Percentiles rank a stretch among this genome's conserved stretches.
phyloP scores from a whole-genome alignment of 1,140 invertebrate species.

The Melanaphis sacchari region DNA sequence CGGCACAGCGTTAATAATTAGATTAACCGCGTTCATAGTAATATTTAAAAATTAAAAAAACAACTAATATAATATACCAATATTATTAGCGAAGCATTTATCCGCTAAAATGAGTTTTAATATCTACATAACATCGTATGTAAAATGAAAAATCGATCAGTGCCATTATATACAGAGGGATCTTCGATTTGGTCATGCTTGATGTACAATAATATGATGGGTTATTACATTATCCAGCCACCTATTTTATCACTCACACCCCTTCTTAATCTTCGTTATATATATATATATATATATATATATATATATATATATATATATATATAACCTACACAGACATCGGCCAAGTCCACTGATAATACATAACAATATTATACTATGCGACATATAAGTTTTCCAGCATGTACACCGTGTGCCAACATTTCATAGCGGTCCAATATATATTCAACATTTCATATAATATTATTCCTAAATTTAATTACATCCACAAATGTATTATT shows the following conservation, averaged over 20 bases:
- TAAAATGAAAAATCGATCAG: background rate
- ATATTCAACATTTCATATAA: background rate
- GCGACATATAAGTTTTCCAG: background rate
- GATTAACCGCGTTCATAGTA: background rate
- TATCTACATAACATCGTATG: background rate
- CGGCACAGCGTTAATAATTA: background rate
- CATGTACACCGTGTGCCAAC: background rate
- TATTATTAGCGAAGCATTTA: background rate
- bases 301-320: background rate
- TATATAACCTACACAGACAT: background rate
- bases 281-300: background rate
- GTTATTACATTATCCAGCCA: background rate
- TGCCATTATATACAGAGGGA: background rate
- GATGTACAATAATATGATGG: background rate
- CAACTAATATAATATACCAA: background rate
- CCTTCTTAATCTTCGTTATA: background rate
- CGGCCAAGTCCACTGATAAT: background rate
- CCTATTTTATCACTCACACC: background rate
- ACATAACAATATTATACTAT: background rate
- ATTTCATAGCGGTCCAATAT: background rate
- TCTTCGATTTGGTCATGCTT: background rate
- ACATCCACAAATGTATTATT: background rate
- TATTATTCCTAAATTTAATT: background rate
- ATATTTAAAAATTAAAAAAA: background rate
- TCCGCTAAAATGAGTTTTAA: background rate